Conservation (phyloP, 64 coral and sea anemone genomes). For the Dendronephthya gigantea region DNA sequence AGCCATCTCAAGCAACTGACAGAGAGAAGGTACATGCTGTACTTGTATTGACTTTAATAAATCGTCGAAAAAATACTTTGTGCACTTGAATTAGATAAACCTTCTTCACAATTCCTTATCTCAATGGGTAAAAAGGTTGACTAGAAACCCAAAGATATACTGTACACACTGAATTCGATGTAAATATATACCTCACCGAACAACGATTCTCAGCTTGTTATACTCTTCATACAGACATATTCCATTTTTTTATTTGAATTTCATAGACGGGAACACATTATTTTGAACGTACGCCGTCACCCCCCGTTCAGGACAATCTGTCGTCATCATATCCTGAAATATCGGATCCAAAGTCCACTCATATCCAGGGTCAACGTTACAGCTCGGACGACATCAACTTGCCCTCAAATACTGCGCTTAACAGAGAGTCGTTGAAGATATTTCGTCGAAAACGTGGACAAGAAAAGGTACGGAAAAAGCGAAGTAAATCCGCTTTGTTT, state of each 20-base stretch:
- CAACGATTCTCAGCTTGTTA: too few species aligned
- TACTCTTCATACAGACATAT: too few species aligned
- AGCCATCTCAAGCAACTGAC: background rate
- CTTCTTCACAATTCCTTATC: too few species aligned
- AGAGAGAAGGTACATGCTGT: background rate
- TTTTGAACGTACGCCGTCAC: background rate
- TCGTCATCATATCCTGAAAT: background rate
- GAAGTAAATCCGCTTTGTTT: background rate
- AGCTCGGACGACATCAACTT: background rate
- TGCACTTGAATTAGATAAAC: too few species aligned
- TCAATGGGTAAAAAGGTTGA: too few species aligned
- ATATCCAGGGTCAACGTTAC: background rate
- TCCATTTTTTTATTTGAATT: too few species aligned
- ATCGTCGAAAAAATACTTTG: too few species aligned
- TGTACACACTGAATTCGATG: too few species aligned
- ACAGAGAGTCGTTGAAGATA: background rate
- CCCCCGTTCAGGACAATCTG: background rate
- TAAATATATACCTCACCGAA: too few species aligned
- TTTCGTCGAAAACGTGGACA: background rate
- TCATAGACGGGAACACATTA: background rate
- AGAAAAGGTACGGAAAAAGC: background rate
- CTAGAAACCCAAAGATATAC: too few species aligned
- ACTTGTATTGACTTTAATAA: too few species aligned
- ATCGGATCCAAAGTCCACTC: background rate
- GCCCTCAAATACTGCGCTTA: background rate